These are phyloP conservation scores for Ovis canadensis DNA, from an alignment of 2,113 vertebrate genomes.

Conservation along the genomic window DNA sequence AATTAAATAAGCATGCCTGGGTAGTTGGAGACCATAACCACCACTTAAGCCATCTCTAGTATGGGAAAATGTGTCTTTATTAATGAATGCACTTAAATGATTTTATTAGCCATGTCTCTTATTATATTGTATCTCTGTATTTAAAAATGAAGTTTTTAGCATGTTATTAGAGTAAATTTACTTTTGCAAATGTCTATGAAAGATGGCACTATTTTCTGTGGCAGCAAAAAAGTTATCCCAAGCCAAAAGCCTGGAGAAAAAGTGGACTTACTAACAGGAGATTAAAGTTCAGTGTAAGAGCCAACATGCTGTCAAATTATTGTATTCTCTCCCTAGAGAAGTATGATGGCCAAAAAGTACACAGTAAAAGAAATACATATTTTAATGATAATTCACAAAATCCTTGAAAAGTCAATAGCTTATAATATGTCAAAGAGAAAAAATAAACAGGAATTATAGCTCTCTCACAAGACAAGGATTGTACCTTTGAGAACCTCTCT, in stretches of 20 bases:
- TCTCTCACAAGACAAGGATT: neutral
- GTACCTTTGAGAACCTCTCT: neutral
- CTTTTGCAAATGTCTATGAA: slow-evolving; percentile 23
- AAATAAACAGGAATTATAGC: neutral
- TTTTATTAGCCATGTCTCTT: slow-evolving; percentile 4
- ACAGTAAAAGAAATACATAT: neutral
- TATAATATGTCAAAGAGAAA: neutral
- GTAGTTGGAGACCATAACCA: neutral
- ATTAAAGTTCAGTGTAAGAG: neutral
- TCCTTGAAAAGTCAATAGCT: neutral
- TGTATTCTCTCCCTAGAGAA: slow-evolving; percentile 11
- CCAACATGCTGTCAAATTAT: slow-evolving; percentile 6
- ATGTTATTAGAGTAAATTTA: slow-evolving; percentile 20
- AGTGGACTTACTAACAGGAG: neutral
- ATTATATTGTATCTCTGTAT: slow-evolving; percentile 34
- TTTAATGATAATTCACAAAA: neutral
- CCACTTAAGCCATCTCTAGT: slow-evolving; percentile 4
- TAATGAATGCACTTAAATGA: slow-evolving; percentile 45
- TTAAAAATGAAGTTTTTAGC: slow-evolving; percentile 36
- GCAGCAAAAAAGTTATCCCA: neutral
- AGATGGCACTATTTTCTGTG: slow-evolving; percentile 5
- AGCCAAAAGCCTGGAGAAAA: slow-evolving; percentile 17
- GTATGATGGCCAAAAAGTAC: neutral
- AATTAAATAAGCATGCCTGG: slow-evolving; percentile 34
- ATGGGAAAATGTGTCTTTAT: slow-evolving; percentile 44